Evolutionary conservation across 37 sponge, comb jelly and placozoan genomes (phyloP).

Genomic region (Cliona cf. orientalis): DNA sequence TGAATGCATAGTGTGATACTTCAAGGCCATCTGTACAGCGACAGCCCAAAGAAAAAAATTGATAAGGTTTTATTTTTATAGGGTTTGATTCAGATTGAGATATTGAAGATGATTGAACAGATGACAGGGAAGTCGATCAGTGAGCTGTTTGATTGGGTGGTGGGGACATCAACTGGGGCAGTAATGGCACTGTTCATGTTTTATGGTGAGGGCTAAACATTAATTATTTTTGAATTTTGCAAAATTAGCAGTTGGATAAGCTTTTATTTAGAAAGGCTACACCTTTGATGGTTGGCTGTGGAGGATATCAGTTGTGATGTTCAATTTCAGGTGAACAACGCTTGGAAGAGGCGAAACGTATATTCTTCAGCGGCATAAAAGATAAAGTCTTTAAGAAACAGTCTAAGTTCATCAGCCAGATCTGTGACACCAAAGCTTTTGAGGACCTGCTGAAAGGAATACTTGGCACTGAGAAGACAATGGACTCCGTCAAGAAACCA

Average conservation of each 20-base stretch:
- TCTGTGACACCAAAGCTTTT: conserved; percentile 45
- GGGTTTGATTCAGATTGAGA: conserved; percentile 65
- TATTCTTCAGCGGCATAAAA: no score
- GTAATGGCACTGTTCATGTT: conserved; percentile 57
- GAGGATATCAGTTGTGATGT: no score
- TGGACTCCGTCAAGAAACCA: no score
- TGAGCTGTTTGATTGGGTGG: conserved; percentile 76
- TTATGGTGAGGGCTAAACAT: conserved; percentile 76
- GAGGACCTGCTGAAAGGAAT: conserved; percentile 41
- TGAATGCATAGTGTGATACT: no score
- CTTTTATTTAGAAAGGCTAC: no score
- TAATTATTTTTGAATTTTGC: no score
- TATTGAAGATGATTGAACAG: conserved; percentile 51
- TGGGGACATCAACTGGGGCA: conserved; percentile 71
- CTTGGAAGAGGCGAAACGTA: no score
- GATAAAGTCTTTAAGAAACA: conserved; percentile 32
- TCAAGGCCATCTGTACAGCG: no score
- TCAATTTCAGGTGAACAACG: no score
- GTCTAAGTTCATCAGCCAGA: conserved; percentile 3
- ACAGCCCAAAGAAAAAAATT: no score
- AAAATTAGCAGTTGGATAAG: no score
- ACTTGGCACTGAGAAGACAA: conserved; percentile 19
- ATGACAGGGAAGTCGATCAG: conserved; percentile 35
- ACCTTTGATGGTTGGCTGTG: no score
- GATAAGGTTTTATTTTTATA: conserved; percentile 5